Base-by-base conservation (phyloP, 1,140 invertebrate genomes). In the Agrilus planipennis region DNA sequence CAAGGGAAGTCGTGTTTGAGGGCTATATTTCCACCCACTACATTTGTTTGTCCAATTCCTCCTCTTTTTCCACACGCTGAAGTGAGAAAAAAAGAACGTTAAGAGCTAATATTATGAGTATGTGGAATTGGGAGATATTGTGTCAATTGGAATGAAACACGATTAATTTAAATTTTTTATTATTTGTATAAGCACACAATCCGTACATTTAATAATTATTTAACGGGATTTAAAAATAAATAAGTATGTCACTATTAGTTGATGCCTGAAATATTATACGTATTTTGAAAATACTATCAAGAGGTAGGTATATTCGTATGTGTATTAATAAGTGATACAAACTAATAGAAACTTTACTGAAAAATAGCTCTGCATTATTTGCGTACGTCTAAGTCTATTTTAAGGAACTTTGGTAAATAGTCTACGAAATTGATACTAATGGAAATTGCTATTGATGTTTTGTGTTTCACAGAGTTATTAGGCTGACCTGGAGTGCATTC, bases 1-100 rank as follows among this genome's bases (percentile, higher is more conserved):
- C 72, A 74, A 0, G 70, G 71, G 21, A 72, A 60, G 41, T 64
- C 54, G 0, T 59, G 64, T 0, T 52, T 25, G 31, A 62, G 51
- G 0, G 60, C 65, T 1, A 49, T 34, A 9, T 40, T 35, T 2
- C 61, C 64, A 6, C 57, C 53, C 9, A 38, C 29, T 2, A 18
- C 9, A 9, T 27, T 15, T 0, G 36, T 28, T 28, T 28, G 2
- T 16, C 10, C 36, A 19, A 18, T 38, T 22, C 25, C 23, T 11
- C 7, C 17, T 25, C 29, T 38, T 10, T 2, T 22, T 16, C 36
- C 36, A 16, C 36, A 38, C 3, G 25, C 36, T 38, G n/a, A n/a
- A n/a, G n/a, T n/a, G n/a, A n/a, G n/a, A 23, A 5, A 38, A 38
- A 4, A 25, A 7, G n/a, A 7, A 7, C n/a, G 6, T 25, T 25